A percentile compares a stretch with the other conserved stretches of the same genome.
Conservation (phyloP, 2,888 invertebrate species). For the Pogonocherus hispidulus region DNA sequence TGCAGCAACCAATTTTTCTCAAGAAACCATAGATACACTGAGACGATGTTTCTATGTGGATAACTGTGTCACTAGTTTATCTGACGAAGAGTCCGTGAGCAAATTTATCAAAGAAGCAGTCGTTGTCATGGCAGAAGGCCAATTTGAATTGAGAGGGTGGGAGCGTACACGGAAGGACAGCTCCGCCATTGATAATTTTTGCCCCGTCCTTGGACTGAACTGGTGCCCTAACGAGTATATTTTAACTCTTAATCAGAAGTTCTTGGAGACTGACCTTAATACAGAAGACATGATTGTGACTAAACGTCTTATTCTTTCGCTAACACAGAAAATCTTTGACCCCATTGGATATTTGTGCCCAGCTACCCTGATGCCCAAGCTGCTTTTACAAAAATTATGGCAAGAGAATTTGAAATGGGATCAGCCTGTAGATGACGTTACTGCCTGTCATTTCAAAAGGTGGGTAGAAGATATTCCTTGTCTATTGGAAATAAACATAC, state of each 20-base stretch:
- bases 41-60: conserved; percentile 33
- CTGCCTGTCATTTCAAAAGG: neutral
- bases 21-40: conserved; percentile 12
- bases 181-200: neutral
- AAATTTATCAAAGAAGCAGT: conserved; percentile 29
- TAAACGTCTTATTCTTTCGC: conserved; percentile 29
- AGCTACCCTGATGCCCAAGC: conserved; percentile 38
- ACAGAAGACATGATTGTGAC: conserved; percentile 15
- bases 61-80: conserved; percentile 36
- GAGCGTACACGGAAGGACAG: conserved; percentile 11
- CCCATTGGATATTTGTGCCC: conserved; percentile 40
- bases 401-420: conserved; percentile 11
- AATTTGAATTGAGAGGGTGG: conserved; percentile 38
- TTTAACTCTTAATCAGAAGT: conserved; percentile 17
- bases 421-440: neutral
- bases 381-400: conserved; percentile 36
- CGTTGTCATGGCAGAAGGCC: conserved; percentile 22
- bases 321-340: conserved; percentile 38
- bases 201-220: conserved; percentile 5
- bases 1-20: conserved; percentile 5
- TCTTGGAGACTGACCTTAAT: neutral
- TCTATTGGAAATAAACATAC: neutral
- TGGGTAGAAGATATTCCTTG: neutral
- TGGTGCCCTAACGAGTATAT: conserved; percentile 30
- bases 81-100: neutral